phyloP scores from a whole-genome alignment of 2,797 vertebrate genomes.

The Leucoraja ocellata region DNA sequence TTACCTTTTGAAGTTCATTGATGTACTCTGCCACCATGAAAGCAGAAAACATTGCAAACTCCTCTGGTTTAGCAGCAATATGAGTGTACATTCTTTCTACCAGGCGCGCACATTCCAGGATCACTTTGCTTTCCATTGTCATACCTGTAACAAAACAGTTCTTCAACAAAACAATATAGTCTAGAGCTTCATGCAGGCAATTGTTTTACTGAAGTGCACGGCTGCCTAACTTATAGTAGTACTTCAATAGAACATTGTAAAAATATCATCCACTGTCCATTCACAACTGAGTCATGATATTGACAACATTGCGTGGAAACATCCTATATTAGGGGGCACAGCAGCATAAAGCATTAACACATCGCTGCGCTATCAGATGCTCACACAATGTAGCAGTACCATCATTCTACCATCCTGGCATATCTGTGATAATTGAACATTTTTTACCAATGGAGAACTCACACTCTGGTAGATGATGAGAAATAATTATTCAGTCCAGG shows the following conservation, averaged over 20 bases:
- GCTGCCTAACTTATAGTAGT: background rate
- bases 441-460: background rate
- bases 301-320: background rate
- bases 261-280: background rate
- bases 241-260: background rate
- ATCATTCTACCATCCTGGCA: background rate
- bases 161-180: background rate
- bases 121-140: constrained; percentile 52
- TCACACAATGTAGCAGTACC: background rate
- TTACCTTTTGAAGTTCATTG: constrained; percentile 87
- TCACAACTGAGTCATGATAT: no score
- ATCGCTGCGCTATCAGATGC: background rate
- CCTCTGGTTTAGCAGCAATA: constrained; percentile 70
- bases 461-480: background rate
- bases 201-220: background rate
- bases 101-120: constrained; percentile 73
- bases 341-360: background rate
- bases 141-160: constrained; percentile 48
- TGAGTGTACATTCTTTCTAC: constrained; percentile 87
- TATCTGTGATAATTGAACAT: background rate
- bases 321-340: background rate
- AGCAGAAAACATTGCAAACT: constrained; percentile 73
- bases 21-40: constrained; percentile 90
- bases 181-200: background rate
- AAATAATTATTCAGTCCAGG: no score